Base-by-base conservation (phyloP, 2,797 vertebrate genomes). In the Enteromius unitaeniatus region DNA sequence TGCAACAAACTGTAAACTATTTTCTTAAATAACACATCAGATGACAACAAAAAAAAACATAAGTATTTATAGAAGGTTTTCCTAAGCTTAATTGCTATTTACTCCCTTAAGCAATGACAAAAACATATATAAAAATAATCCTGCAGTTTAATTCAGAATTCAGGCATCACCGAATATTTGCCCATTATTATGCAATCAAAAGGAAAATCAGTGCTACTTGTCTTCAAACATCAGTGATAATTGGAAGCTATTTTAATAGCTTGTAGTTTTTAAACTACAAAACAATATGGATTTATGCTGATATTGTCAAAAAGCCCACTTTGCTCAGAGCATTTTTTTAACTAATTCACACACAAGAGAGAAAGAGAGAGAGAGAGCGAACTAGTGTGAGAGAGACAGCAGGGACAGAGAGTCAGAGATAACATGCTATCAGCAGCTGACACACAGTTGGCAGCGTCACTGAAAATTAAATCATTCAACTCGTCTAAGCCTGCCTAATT, bases 401-500 rank as follows among this genome's bases (percentile, higher is more conserved):
- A 53, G 55, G 69, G 31, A 64, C 15, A 72, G 15, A 53, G 55
- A 60, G 51, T 31, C 28, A 75, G 21, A 80, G 78, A 77, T 69
- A 42, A 62, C 34, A 76, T 60, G 45, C 64, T 49, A 88, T 89
- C 89, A 88, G 85, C 85, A 81, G 84, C 85, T 53, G 67, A 75
- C 78, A 60, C 70, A 79, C 69, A 86, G 78, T 87, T 75, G 81
- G 86, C 87, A 85, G 84, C 84, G 81, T 84, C 78, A 87, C 88
- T 85, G 88, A 85, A 90, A 91, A 94, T 92, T 87, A 89, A 93
- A 93, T 93, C 88, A 91, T 89, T 75, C 73, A 76, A 73, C 73
- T 58, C 11, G 31, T 76, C 62, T 68, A 68, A 83, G 73, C 62
- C 91, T 89, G 88, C 89, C 88, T 90, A 91, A 93, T 93, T 91